Percentiles rank a stretch among this genome's conserved stretches.
phyloP scores from a whole-genome alignment of 2,113 vertebrate genomes.

The Malurus melanocephalus region DNA sequence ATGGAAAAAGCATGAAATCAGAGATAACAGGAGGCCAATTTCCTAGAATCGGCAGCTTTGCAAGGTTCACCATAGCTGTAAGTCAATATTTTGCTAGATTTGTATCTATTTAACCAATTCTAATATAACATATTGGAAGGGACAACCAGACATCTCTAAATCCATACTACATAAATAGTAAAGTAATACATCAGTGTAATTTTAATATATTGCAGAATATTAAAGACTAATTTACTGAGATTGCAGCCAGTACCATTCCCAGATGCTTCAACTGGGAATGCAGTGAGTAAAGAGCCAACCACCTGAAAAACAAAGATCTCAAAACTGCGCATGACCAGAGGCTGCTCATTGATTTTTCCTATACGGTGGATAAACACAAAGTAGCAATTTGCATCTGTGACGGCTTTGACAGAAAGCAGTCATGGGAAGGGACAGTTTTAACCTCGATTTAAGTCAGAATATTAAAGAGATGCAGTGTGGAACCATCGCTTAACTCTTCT shows the following conservation, averaged over 20 bases:
- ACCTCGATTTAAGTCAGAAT: neutral
- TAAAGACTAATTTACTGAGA: neutral
- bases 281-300: neutral
- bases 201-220: neutral
- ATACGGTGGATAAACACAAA: neutral
- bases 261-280: neutral
- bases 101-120: constrained; percentile 15
- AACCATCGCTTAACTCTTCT: neutral
- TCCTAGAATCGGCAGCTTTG: constrained; percentile 34
- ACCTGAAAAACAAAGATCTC: neutral
- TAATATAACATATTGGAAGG: neutral
- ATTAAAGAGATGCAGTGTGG: neutral
- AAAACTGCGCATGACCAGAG: neutral
- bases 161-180: neutral
- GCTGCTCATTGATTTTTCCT: neutral
- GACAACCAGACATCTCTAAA: neutral
- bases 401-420: neutral
- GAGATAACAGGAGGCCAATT: constrained; percentile 47
- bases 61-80: neutral
- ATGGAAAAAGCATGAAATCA: constrained; percentile 56
- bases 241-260: neutral
- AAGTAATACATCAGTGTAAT: neutral
- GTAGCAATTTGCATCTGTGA: neutral
- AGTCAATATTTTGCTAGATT: constrained; percentile 38
- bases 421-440: neutral